These are phyloP conservation scores for Adineta ricciae DNA, from an alignment of 2,888 invertebrate species.

Conservation along the genomic window DNA sequence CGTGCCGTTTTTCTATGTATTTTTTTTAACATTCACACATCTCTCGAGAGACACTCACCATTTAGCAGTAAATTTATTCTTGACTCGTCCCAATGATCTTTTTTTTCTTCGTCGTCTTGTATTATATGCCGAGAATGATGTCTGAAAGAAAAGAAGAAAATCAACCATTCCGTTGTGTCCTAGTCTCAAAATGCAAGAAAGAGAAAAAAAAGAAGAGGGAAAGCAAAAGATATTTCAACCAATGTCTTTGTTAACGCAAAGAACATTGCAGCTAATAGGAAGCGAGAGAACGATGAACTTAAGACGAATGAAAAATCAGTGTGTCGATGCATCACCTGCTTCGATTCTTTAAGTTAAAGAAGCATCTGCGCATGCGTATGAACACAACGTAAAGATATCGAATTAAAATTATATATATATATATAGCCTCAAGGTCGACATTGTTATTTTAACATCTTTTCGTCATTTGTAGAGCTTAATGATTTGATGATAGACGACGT, in stretches of 20 bases:
- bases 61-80: slow-evolving; percentile 22
- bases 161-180: neutral
- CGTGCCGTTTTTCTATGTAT: neutral
- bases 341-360: neutral
- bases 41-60: slow-evolving; percentile 19
- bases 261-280: neutral
- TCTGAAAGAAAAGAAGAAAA: slow-evolving; percentile 21
- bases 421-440: neutral
- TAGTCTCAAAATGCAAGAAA: neutral
- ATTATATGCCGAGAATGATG: neutral
- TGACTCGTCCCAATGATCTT: slow-evolving; percentile 4
- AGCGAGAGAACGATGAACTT: slow-evolving; percentile 7
- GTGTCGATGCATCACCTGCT: neutral
- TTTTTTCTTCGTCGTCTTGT: neutral
- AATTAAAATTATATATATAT: neutral
- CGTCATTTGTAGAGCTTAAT: neutral
- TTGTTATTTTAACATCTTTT: neutral
- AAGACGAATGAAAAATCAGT: slow-evolving; percentile 15
- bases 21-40: slow-evolving; percentile 16
- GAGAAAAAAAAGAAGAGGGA: neutral
- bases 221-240: neutral
- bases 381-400: neutral
- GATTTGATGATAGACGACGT: slow-evolving; percentile 2
- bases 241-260: slow-evolving; percentile 1
- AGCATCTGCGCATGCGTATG: neutral